Percentiles rank a stretch among this genome's conserved stretches.
Conservation (phyloP, 1,140 invertebrate genomes). For the Drosophila murphyi region DNA sequence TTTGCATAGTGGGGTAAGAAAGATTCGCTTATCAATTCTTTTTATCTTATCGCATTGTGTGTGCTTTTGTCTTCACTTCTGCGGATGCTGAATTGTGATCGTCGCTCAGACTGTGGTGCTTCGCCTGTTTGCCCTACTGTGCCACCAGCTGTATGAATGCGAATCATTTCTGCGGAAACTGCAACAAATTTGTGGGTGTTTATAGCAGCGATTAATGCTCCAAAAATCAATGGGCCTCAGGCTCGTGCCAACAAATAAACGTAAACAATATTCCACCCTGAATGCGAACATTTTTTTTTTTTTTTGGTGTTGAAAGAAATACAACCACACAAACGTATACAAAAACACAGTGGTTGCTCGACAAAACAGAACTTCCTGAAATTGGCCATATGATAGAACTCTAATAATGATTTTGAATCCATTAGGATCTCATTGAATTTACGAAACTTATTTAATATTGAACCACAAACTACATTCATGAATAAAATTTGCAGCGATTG, state of each 20-base stretch:
- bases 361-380: too few species aligned
- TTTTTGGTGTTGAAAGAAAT: slow-evolving; percentile 37
- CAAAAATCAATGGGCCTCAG: background rate
- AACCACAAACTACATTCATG: too few species aligned
- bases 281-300: slow-evolving; percentile 62
- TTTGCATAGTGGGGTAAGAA: slow-evolving; percentile 86
- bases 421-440: too few species aligned
- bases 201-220: slow-evolving; percentile 78
- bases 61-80: background rate
- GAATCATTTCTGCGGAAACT: slow-evolving; percentile 89
- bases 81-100: slow-evolving; percentile 7
- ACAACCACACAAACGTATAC: background rate
- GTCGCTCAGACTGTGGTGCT: slow-evolving; percentile 85
- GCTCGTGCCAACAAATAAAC: slow-evolving; percentile 29
- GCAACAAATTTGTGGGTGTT: slow-evolving; percentile 87
- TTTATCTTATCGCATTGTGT: slow-evolving; percentile 23
- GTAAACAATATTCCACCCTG: slow-evolving; percentile 27
- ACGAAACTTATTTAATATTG: too few species aligned
- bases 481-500: too few species aligned
- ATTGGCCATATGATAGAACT: too few species aligned
- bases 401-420: too few species aligned
- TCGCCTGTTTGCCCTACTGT: slow-evolving; percentile 88
- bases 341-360: background rate
- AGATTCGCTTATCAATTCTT: background rate
- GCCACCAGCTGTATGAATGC: slow-evolving; percentile 87